Base-by-base conservation (phyloP, 1,140 invertebrate genomes). In the Hetaerina americana region DNA sequence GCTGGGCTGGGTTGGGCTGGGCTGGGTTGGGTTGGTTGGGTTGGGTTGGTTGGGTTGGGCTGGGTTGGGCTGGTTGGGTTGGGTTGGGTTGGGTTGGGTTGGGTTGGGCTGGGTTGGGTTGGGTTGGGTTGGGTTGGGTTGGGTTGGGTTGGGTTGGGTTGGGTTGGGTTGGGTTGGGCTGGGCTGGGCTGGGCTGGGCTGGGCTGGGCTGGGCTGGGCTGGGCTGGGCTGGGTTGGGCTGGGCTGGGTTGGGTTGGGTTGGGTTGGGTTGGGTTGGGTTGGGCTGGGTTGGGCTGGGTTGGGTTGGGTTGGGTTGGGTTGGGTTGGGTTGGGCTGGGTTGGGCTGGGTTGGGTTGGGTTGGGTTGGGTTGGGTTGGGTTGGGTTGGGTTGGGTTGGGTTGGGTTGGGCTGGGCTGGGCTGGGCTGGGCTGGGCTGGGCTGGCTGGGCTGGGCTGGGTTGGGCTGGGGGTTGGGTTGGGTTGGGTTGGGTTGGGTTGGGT, bases 211-310 rank as follows among this genome's bases (percentile, higher is more conserved):
- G 74, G 74, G 75, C 74, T 76, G 71, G 75, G 74, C 75, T 75
- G 73, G 74, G 75, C 73, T 75, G 73, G 74, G 72, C 75, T 76
- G 70, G 74, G 74, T 75, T 74, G 71, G 72, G 67, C 73, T 74
- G 67, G 68, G 71, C 71, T 74, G 70, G 70, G 49, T 22, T 72
- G 29, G 67, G 29, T 72, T 74, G 72, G 72, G 74, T 75, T 73
- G 73, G 74, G 76, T 75, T 76, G 73, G 75, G 72, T 77, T 74
- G 73, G 75, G n/a, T 74, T 70, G 71, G 73, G 71, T 74, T 75
- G 70, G 72, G 74, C 72, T 75, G 69, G 74, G 72, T 74, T 76
- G 67, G 73, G 74, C 75, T 75, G 40, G 72, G 72, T 72, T 68
- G 40, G 66, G 66, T 73, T 68, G 66, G 26, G 57, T 70, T 27